These are phyloP conservation scores for Hypotaenidia okinawae DNA, from an alignment of 2,797 vertebrate species.

Conservation along the genomic window DNA sequence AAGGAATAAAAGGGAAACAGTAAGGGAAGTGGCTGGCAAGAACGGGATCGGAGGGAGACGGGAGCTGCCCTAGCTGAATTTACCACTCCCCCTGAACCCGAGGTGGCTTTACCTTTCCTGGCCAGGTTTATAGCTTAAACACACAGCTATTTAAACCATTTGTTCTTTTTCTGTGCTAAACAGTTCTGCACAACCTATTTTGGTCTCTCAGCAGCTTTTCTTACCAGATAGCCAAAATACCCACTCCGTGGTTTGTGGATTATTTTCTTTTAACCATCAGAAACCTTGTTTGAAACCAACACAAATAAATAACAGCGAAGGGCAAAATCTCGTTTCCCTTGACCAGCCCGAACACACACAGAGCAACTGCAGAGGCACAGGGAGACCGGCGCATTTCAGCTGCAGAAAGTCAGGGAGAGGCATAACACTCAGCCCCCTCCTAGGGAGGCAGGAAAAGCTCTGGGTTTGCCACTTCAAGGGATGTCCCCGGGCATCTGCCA, in stretches of 20 bases:
- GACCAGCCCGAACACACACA: neutral
- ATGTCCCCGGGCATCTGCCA: neutral
- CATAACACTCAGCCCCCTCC: neutral
- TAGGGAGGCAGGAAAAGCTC: rapidly evolving
- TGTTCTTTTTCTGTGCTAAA: neutral
- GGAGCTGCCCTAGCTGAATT: neutral
- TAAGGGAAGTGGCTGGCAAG: neutral
- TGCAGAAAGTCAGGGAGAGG: neutral
- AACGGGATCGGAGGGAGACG: neutral
- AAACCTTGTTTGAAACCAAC: neutral
- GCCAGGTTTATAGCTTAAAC: neutral
- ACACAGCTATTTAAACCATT: neutral
- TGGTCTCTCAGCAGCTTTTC: neutral
- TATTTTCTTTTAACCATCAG: neutral
- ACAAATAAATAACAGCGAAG: neutral
- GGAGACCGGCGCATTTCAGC: neutral
- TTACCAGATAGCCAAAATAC: neutral
- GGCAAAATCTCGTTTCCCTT: neutral
- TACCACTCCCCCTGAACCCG: neutral
- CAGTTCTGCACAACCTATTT: neutral
- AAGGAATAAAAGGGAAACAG: neutral
- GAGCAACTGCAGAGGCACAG: neutral
- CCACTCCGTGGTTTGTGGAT: neutral
- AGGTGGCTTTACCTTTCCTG: neutral
- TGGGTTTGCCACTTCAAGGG: neutral